A percentile compares a stretch with the other conserved stretches of the same genome.
Conservation (phyloP, 2,797 vertebrate genomes). For the Distichodus sexfasciatus region DNA sequence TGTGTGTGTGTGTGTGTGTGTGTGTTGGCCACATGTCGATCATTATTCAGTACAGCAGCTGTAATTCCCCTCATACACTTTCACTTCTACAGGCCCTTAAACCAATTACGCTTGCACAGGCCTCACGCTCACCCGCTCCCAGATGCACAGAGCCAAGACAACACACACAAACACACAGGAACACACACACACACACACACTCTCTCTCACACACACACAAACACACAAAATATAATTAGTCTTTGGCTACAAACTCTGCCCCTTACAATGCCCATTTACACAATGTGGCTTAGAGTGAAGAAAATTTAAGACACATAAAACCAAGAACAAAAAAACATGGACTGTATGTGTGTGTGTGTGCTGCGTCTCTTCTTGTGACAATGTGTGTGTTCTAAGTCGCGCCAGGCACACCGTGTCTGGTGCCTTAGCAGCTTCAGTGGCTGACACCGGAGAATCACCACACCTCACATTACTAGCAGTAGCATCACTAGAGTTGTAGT, state of each 20-base stretch:
- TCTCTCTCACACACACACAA: not conserved
- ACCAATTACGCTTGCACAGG: constrained; percentile 73
- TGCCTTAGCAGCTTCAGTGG: not conserved
- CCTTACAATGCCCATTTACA: too few species aligned
- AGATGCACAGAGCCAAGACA: too few species aligned
- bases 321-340: too few species aligned
- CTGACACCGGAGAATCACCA: not conserved
- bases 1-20: not conserved
- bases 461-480: not conserved
- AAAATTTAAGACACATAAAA: too few species aligned
- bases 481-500: not conserved
- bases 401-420: not conserved
- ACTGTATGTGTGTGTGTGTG: too few species aligned
- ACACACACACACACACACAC: not conserved
- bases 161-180: constrained; percentile 5
- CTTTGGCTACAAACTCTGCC: not conserved
- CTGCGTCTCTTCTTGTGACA: too few species aligned
- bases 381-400: too few species aligned
- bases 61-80: constrained; percentile 64
- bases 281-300: too few species aligned
- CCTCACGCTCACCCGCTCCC: constrained; percentile 68
- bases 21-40: constrained; percentile 51
- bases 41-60: constrained; percentile 65
- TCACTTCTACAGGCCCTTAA: constrained; percentile 77
- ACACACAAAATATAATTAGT: not conserved